These are phyloP conservation scores for Diploscapter pachys DNA, from an alignment of 1,140 invertebrate genomes.

Conservation along the genomic window DNA sequence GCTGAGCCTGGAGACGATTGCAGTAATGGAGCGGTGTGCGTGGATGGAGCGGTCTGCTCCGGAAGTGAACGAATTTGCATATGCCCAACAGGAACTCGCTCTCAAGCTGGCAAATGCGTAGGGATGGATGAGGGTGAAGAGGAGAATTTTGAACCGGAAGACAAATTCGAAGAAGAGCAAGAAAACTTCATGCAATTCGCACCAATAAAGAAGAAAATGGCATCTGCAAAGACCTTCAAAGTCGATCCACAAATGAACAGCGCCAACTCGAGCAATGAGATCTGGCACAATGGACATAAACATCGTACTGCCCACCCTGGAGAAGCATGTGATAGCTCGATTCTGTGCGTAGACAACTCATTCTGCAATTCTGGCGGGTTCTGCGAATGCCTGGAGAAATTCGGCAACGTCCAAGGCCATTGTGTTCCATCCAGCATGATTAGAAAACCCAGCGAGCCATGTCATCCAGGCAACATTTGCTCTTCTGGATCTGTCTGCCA, in stretches of 20 bases:
- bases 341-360: conserved; percentile 20
- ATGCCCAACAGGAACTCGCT: conserved; percentile 15
- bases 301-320: conserved; percentile 8
- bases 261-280: background rate
- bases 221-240: too few relatives aligned
- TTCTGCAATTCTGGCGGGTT: conserved; percentile 19
- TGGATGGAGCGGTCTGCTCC: conserved; percentile 27
- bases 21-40: conserved; percentile 30
- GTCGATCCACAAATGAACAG: background rate
- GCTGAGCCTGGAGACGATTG: conserved; percentile 35
- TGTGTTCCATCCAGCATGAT: conserved; percentile 20
- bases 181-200: too few relatives aligned
- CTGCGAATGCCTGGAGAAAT: conserved; percentile 16
- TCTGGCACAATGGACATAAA: too few relatives aligned
- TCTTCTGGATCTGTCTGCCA: conserved; percentile 5
- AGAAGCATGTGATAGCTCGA: conserved; percentile 12
- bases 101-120: conserved; percentile 16
- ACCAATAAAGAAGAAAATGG: too few relatives aligned
- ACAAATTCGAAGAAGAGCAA: too few relatives aligned
- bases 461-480: conserved; percentile 11
- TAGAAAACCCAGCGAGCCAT: conserved; percentile 1
- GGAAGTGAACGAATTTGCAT: conserved; percentile 25
- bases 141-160: too few relatives aligned
- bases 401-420: conserved; percentile 28
- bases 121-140: background rate